These are phyloP conservation scores for Falco berigora DNA, from an alignment of 2,797 vertebrate genomes.

Conservation along the genomic window DNA sequence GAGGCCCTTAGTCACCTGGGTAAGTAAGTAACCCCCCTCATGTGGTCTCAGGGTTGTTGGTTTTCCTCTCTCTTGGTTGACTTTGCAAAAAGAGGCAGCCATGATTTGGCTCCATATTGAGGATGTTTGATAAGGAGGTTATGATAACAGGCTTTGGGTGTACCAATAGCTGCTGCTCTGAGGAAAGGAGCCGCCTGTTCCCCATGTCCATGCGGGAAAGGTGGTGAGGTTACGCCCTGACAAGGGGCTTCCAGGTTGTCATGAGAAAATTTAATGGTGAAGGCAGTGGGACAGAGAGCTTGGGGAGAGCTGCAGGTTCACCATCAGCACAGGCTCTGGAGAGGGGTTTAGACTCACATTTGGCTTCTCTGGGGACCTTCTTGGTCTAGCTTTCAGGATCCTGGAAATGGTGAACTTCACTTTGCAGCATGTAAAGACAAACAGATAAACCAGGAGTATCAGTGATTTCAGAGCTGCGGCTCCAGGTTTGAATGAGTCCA, in stretches of 20 bases:
- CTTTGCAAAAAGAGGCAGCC: not conserved
- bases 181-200: not conserved
- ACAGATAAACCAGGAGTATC: not conserved
- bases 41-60: not conserved
- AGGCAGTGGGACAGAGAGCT: not conserved
- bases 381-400: not conserved
- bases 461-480: not conserved
- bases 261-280: not conserved
- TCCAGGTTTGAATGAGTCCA: not conserved
- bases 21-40: slow-evolving; percentile 54
- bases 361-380: not conserved
- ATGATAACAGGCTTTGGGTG: not conserved
- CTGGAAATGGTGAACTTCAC: not conserved
- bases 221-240: not conserved
- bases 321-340: not conserved
- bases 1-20: slow-evolving; percentile 90
- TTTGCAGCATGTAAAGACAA: not conserved
- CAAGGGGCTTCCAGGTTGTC: not conserved
- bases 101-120: not conserved
- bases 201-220: accelerated
- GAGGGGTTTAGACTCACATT: not conserved
- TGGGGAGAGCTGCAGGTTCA: not conserved
- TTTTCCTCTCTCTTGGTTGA: not conserved
- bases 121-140: not conserved
- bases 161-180: not conserved